These are phyloP conservation scores for Chaetodon trifasciatus DNA, from an alignment of 2,797 vertebrate genomes.

Conservation along the genomic window DNA sequence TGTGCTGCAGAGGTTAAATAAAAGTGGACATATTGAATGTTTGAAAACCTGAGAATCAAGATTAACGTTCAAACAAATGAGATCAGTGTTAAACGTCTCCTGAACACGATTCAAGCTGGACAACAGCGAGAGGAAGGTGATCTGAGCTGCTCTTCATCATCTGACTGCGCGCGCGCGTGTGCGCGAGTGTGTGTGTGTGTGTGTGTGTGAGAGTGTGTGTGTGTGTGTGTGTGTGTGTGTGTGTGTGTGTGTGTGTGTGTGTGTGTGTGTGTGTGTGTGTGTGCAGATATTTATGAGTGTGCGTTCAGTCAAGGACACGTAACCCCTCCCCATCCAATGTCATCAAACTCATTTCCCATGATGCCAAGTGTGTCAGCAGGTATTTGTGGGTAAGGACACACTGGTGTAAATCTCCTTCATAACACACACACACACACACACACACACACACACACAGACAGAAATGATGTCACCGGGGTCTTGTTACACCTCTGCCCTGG, in stretches of 20 bases:
- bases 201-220: no score
- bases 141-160: not conserved
- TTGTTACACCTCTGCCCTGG: conserved; percentile 48
- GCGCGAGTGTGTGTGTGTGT: conserved; percentile 3
- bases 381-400: conserved; percentile 61
- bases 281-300: not conserved
- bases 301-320: conserved; percentile 44
- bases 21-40: no score
- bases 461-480: conserved; percentile 53
- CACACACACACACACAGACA: conserved; percentile 27
- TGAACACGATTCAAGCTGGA: not conserved
- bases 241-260: no score
- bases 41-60: no score
- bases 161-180: not conserved
- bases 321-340: conserved; percentile 32
- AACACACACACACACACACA: conserved; percentile 21
- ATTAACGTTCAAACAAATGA: no score
- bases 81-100: not conserved
- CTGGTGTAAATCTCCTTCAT: conserved; percentile 74
- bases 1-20: no score
- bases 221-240: no score
- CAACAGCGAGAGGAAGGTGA: not conserved
- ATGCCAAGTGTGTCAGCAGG: conserved; percentile 57
- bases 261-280: conserved; percentile 17
- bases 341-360: conserved; percentile 55